These are phyloP conservation scores for Acanthornis magna DNA, from an alignment of 2,797 vertebrate genomes.

Conservation along the genomic window DNA sequence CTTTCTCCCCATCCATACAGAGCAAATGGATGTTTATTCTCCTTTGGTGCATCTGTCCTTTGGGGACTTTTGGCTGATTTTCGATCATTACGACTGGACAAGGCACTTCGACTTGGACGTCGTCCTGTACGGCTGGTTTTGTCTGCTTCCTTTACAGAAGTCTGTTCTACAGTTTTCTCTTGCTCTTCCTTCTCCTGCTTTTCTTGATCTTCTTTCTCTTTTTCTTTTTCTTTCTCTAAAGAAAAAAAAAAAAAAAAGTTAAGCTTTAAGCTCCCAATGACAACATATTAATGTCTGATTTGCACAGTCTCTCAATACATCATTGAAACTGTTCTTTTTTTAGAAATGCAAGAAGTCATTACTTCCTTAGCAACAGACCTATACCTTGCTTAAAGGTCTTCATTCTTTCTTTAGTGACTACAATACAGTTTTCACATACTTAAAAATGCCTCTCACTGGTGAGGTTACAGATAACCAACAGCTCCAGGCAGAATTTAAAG, in stretches of 20 bases:
- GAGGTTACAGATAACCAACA: not conserved
- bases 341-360: not conserved
- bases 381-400: not conserved
- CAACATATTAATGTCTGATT: not conserved
- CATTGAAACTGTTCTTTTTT: not conserved
- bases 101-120: slow-evolving; percentile 67
- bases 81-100: slow-evolving; percentile 61
- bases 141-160: slow-evolving; percentile 30
- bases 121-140: not conserved
- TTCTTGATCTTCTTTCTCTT: slow-evolving; percentile 44
- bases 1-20: slow-evolving; percentile 91
- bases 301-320: not conserved
- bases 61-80: slow-evolving; percentile 72
- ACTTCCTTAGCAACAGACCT: not conserved
- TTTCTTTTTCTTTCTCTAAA: slow-evolving; percentile 18
- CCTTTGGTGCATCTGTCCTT: slow-evolving; percentile 74
- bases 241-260: not conserved
- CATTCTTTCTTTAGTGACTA: not conserved
- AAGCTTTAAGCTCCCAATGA: not conserved
- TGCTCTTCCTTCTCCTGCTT: slow-evolving; percentile 38
- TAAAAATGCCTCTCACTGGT: not conserved
- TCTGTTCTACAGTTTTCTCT: slow-evolving; percentile 27
- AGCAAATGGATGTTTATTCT: slow-evolving; percentile 87
- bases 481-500: not conserved
- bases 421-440: not conserved